Conservation (phyloP, 2,797 vertebrate genomes). For the Kryptopterus vitreolus region DNA sequence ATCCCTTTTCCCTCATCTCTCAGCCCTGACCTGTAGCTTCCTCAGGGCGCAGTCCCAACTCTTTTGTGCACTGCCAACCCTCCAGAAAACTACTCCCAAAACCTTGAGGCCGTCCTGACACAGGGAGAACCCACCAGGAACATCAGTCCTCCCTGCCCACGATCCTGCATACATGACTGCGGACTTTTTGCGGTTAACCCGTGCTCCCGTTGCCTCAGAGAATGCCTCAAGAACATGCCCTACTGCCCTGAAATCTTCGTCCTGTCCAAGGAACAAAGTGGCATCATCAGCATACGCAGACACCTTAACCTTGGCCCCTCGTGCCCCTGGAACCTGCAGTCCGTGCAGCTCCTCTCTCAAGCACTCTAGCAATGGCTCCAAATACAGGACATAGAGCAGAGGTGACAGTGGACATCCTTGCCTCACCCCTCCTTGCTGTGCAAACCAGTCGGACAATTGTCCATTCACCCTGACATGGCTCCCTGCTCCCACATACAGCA, state of each 20-base stretch:
- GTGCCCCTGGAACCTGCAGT: not conserved
- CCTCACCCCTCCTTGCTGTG: constrained; percentile 18
- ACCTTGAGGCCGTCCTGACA: not conserved
- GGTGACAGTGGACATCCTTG: constrained; percentile 39
- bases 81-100: not conserved
- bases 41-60: not conserved
- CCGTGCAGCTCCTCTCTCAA: not conserved
- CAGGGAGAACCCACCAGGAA: not conserved
- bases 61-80: not conserved
- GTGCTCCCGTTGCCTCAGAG: not conserved
- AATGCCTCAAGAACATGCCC: not conserved
- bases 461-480: not conserved
- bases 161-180: not conserved
- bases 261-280: not conserved
- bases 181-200: not conserved
- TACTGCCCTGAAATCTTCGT: not conserved
- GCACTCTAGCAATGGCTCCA: not conserved
- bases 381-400: constrained; percentile 18
- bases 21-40: not conserved
- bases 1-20: not conserved
- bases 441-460: not conserved
- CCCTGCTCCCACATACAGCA: not conserved
- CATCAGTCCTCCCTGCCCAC: not conserved
- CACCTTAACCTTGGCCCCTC: not conserved
- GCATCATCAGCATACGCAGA: not conserved